Evolutionary conservation across 2,888 invertebrate species (phyloP), one percentile per base, ranked within the genome.

Genomic region (Cryptus armator): DNA sequence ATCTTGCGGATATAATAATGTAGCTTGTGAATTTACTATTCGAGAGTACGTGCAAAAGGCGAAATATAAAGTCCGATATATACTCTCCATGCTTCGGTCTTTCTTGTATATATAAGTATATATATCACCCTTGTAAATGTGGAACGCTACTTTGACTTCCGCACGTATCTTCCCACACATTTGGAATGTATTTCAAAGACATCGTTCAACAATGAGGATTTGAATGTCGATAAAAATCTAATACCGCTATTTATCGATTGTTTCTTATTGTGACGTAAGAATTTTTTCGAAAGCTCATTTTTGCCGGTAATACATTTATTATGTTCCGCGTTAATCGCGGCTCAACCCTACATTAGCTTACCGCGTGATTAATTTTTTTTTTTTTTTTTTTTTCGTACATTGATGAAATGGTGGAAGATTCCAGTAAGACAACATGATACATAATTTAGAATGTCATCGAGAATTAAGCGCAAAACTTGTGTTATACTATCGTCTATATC

Each of bases 11-110:
- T 48, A 5, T n/a, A 43, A 51, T 66, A 16, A 76, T n/a, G n/a
- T 19, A 10, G 64, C 46, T 74, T 14, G 59, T n/a, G 44, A 81
- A 64, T 81, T 12, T 16, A 46, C 56, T 48, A 48, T 62, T 24
- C 44, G 43, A n/a, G 12, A 66, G 12, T 62, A 44, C 66, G n/a
- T 29, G 37, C 56, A 0, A 37, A 24, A 5, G n/a, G 19, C 7
- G 5, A 56, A 72, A 67, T 32, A 70, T 24, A 53, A 53, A 77
- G 44, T 68, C 37, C 12, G 66, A 29, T 19, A 46, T 46, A 37
- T 46, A 37, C 56, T 68, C 24, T 32, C 37, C 32, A 51, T 64
- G 4, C 32, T 32, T 62, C 14, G 14, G 3, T 32, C 29, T 32
- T 62, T 64, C 48, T 19, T 64, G 10, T 46, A 62, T 74, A n/a